phyloP scores from a whole-genome alignment of 1,140 invertebrate genomes.

The Kradibia gibbosae region DNA sequence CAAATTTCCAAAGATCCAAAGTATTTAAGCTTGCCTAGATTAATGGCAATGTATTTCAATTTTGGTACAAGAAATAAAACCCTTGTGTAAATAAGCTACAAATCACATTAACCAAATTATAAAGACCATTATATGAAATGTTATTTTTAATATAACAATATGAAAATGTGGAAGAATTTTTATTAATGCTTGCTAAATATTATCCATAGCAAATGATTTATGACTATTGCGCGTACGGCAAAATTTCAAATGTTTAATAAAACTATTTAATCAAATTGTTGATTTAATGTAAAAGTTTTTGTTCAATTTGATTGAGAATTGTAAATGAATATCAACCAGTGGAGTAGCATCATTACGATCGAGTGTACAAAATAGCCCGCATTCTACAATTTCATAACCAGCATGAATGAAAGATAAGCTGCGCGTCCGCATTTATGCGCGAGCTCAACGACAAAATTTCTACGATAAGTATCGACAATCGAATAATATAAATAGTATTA shows the following conservation, averaged over 20 bases:
- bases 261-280: not conserved
- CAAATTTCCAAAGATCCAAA: too few relatives aligned
- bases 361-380: not conserved
- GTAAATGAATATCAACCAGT: not conserved
- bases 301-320: not conserved
- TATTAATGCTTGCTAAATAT: too few relatives aligned
- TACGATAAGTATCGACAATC: slow-evolving; percentile 13
- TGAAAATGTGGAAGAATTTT: too few relatives aligned
- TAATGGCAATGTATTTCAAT: too few relatives aligned
- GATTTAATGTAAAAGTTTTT: not conserved
- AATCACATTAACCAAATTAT: too few relatives aligned
- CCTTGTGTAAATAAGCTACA: too few relatives aligned
- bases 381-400: slow-evolving; percentile 30
- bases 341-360: slow-evolving; percentile 11
- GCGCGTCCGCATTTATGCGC: too few relatives aligned
- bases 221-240: not conserved
- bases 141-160: too few relatives aligned
- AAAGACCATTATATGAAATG: too few relatives aligned
- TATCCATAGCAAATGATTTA: too few relatives aligned
- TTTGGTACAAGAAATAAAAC: too few relatives aligned
- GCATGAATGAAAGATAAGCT: slow-evolving; percentile 48
- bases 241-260: not conserved
- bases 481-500: slow-evolving; percentile 24
- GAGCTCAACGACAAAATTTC: not conserved
- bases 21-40: too few relatives aligned